These are phyloP conservation scores for Graptemys geographica DNA, from an alignment of 2,797 vertebrate species.

Conservation along the genomic window DNA sequence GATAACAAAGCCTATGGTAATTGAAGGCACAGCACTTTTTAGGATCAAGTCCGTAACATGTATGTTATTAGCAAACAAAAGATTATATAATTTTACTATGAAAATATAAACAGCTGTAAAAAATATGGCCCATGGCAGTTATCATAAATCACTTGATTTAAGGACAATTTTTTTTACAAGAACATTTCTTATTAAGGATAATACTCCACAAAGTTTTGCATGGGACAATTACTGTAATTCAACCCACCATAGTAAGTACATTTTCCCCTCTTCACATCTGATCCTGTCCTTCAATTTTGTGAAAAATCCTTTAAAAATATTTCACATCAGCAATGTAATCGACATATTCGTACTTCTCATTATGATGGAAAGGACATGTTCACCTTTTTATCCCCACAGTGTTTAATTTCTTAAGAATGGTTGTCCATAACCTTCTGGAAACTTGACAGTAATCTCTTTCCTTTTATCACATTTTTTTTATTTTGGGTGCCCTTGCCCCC, in stretches of 20 bases:
- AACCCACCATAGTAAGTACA: neutral
- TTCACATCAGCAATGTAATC: slow-evolving; percentile 31
- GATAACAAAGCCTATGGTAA: neutral
- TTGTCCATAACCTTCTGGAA: neutral
- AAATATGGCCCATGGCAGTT: neutral
- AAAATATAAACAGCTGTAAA: neutral
- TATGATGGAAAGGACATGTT: neutral
- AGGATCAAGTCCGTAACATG: neutral
- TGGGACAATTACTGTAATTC: neutral
- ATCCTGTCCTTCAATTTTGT: accelerated
- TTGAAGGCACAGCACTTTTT: neutral
- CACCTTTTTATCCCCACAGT: neutral
- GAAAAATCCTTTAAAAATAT: neutral
- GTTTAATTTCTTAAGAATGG: neutral
- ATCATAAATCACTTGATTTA: neutral
- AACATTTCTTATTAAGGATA: neutral
- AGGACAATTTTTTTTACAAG: neutral
- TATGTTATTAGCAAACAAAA: neutral
- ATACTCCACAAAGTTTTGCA: neutral
- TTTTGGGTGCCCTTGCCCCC: neutral
- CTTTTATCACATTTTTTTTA: slow-evolving; percentile 11
- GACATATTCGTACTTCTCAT: neutral
- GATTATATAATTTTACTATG: neutral
- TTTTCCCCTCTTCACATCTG: slow-evolving; percentile 21
- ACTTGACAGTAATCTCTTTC: neutral